Evolutionary conservation across 2,888 invertebrate species (phyloP), one percentile per base, ranked within the genome.

Genomic region (Eupithecia vulgata): DNA sequence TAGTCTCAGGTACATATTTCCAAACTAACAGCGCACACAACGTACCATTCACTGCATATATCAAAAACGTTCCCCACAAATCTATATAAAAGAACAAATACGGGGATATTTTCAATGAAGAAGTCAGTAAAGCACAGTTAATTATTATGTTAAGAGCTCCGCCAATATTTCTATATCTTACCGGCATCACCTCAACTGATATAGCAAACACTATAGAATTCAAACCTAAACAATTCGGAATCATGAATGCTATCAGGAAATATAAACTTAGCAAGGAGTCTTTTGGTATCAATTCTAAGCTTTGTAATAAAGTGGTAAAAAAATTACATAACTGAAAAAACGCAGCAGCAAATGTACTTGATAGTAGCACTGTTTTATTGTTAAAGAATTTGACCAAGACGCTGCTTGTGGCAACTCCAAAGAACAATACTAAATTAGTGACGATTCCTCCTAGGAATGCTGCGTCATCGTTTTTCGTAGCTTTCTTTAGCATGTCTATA

Each of bases 111-210:
- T 80, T 80, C 30, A 79, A 40, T 13, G 79, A 77, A 13, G 76
- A 57, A 0, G 79, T 64, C 7, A 74, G 70, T 64, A 78, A 67
- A 5, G 57, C 37, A 59, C 79, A 78, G 40, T 71, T 74, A 52
- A 13, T 75, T 48, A 79, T 67, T 15, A 78, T 66, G 57, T 77
- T 78, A 45, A 80, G 62, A 10, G 73, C 76, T n/a, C 79, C 80
- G 1, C 81, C 80, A 1, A 79, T 3, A 21, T 75, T 76, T 34
- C 79, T 77, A 48, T 81, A 77, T 61, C 74, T 78, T 5, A 81
- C 78, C 8, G 81, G 81, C 78, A 81, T 79, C 37, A 81, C n/a
- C 64, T 81, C 81, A 35, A 73, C 76, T 15, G 76, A 71, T 10
- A 79, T 66, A 10, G 72, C 35, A 30, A 75, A 76, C 0, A 71